These are phyloP conservation scores for Corythornis vintsioides DNA, from an alignment of 2,113 vertebrate genomes.

Conservation along the genomic window DNA sequence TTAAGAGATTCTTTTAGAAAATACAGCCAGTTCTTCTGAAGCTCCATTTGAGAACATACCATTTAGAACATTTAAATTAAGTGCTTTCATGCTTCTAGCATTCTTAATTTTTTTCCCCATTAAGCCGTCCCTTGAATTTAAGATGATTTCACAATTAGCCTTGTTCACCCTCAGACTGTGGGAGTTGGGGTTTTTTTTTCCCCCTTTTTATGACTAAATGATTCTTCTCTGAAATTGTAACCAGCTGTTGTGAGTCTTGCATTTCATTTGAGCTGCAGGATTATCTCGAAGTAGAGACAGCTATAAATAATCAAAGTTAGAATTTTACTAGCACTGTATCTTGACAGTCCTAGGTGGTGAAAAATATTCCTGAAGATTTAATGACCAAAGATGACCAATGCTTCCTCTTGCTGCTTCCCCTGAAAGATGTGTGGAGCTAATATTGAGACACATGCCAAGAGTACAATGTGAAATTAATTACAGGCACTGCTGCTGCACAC, in stretches of 20 bases:
- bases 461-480: constrained; percentile 33
- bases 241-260: background rate
- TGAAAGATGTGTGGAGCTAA: background rate
- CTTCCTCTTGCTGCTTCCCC: background rate
- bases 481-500: constrained; percentile 31
- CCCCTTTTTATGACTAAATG: background rate
- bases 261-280: background rate
- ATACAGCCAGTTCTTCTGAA: background rate
- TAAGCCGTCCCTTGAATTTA: constrained; percentile 10
- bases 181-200: background rate
- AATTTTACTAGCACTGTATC: background rate
- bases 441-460: background rate
- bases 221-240: background rate
- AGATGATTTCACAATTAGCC: constrained; percentile 3
- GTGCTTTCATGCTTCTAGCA: background rate
- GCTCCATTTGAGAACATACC: background rate
- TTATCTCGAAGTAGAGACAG: background rate
- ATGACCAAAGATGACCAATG: background rate
- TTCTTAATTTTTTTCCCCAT: background rate
- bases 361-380: background rate
- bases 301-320: constrained; percentile 8
- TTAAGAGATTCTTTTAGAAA: background rate
- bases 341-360: background rate
- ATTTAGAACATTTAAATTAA: background rate
- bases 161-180: background rate